Evolutionary conservation across 2,113 vertebrate species (phyloP).

Genomic region (Ammodytes marinus): DNA sequence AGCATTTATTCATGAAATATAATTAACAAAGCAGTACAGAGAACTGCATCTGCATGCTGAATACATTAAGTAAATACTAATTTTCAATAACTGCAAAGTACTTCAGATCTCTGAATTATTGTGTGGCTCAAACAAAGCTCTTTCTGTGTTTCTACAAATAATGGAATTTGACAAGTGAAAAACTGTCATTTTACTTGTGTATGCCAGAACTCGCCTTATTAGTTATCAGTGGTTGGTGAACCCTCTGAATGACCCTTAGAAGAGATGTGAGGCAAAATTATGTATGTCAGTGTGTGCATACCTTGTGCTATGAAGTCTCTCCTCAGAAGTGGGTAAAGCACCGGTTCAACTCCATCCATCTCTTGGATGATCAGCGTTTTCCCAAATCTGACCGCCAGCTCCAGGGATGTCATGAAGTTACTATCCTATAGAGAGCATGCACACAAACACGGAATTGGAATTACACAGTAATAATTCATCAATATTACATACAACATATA

Average conservation of each 20-base stretch:
- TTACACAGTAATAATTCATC: too few species aligned
- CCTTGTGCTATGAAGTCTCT: constrained; percentile 95
- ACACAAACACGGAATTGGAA: background rate
- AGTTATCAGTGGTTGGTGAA: background rate
- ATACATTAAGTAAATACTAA: background rate
- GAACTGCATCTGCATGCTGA: background rate
- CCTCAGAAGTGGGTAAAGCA: constrained; percentile 94
- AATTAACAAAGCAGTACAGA: background rate
- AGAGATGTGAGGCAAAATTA: background rate
- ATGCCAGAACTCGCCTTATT: background rate
- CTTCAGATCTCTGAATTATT: constrained; percentile 4
- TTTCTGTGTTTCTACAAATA: background rate
- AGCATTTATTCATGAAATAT: constrained; percentile 5
- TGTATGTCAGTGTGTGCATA: constrained; percentile 68
- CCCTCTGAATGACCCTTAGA: background rate
- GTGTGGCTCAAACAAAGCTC: background rate
- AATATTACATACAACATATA: too few species aligned
- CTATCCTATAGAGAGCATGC: constrained; percentile 84
- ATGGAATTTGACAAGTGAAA: too few species aligned
- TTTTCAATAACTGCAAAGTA: background rate
- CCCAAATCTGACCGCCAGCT: constrained; percentile 96
- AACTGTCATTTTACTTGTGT: too few species aligned
- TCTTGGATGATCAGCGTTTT: constrained; percentile 98
- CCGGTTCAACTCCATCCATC: constrained; percentile 95
- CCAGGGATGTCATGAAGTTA: constrained; percentile 94